Conservation (phyloP, 2,888 invertebrate species). For the Drosophila lacicola region DNA sequence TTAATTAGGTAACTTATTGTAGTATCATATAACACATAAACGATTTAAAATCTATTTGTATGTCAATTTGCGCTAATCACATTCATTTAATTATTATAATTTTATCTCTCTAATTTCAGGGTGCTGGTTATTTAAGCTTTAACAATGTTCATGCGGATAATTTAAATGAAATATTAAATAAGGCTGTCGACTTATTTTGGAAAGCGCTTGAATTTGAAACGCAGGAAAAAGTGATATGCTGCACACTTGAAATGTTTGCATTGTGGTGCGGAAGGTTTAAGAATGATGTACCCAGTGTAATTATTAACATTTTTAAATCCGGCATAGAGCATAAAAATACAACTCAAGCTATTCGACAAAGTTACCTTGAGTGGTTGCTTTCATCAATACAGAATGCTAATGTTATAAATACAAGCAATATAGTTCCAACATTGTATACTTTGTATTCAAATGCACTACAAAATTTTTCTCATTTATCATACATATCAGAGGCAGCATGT, state of each 20-base stretch:
- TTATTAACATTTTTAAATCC: constrained; percentile 90
- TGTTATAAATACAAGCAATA: constrained; percentile 84
- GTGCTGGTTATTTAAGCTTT: constrained; percentile 90
- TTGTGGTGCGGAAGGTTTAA: constrained; percentile 91
- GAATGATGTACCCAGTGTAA: constrained; percentile 88
- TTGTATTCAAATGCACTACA: constrained; percentile 91
- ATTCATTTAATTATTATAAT: background rate
- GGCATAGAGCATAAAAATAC: constrained; percentile 91
- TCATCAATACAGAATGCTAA: constrained; percentile 87
- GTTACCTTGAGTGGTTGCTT: constrained; percentile 91
- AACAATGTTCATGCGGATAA: constrained; percentile 88
- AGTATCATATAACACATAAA: too few relatives aligned
- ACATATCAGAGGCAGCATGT: constrained; percentile 90
- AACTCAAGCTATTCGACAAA: constrained; percentile 90
- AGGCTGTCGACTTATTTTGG: constrained; percentile 89
- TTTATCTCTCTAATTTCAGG: constrained; percentile 83
- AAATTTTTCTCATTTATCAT: constrained; percentile 90
- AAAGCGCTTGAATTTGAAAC: constrained; percentile 94
- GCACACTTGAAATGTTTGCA: constrained; percentile 92
- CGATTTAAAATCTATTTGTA: too few relatives aligned
- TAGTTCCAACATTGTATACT: constrained; percentile 89
- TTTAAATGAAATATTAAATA: constrained; percentile 87
- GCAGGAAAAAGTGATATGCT: constrained; percentile 95
- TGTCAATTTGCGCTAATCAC: background rate
- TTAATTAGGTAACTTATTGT: too few relatives aligned